Evolutionary conservation across 1,140 invertebrate species (phyloP).

Genomic region (Rhopalosiphum maidis): DNA sequence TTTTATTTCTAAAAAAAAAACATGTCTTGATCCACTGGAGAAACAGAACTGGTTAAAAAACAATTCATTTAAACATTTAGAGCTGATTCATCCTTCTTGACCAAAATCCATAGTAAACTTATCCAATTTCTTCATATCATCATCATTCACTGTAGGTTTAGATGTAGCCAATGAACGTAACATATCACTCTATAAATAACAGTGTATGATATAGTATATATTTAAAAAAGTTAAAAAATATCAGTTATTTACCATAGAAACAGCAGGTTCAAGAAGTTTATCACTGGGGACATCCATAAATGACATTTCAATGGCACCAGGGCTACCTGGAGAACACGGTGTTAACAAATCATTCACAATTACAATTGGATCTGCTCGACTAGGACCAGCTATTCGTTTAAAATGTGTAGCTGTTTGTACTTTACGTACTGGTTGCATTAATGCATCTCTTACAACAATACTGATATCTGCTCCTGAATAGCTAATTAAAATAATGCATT

Average conservation of each 20-base stretch:
- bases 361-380: slow-evolving; percentile 78
- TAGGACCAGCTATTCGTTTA: slow-evolving; percentile 85
- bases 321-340: slow-evolving; percentile 94
- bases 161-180: slow-evolving; percentile 87
- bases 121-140: slow-evolving; percentile 91
- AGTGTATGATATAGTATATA: background rate
- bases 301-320: slow-evolving; percentile 93
- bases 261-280: slow-evolving; percentile 94
- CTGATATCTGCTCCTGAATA: slow-evolving; percentile 99
- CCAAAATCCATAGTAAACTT: slow-evolving; percentile 99
- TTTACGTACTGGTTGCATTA: slow-evolving; percentile 98
- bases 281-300: slow-evolving; percentile 96
- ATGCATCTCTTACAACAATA: slow-evolving; percentile 95
- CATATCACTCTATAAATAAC: slow-evolving; percentile 86
- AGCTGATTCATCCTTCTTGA: slow-evolving; percentile 83
- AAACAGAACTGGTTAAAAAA: background rate
- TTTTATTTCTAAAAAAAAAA: slow-evolving; percentile 37
- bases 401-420: slow-evolving; percentile 98
- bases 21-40: slow-evolving; percentile 14
- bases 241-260: slow-evolving; percentile 80
- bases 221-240: slow-evolving; percentile 40
- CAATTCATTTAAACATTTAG: background rate
- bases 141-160: slow-evolving; percentile 97
- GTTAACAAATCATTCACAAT: slow-evolving; percentile 91
- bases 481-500: slow-evolving; percentile 63